Conservation (phyloP, 2,113 vertebrate species). For the Ia io region DNA sequence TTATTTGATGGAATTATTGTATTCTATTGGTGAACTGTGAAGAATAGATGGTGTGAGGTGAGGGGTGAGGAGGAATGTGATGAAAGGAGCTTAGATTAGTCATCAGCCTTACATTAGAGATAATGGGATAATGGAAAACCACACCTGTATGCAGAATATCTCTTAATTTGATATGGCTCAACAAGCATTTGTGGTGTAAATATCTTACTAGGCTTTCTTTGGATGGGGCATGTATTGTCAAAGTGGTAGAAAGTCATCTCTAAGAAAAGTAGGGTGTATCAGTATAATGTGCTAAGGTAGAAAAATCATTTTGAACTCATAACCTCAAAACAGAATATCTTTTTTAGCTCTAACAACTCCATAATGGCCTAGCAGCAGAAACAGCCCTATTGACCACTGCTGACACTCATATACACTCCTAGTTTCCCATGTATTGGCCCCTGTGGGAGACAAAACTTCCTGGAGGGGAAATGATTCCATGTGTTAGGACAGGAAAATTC, state of each 20-base stretch:
- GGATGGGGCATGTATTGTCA: background rate
- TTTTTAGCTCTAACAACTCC: background rate
- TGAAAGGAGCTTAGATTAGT: background rate
- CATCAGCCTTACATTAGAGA: background rate
- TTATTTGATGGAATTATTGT: background rate
- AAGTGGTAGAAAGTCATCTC: background rate
- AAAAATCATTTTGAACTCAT: slow-evolving; percentile 2
- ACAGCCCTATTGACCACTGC: background rate
- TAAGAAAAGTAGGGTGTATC: background rate
- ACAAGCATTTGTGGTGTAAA: background rate
- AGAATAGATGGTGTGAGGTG: background rate
- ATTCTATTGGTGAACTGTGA: background rate
- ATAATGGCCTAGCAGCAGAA: background rate
- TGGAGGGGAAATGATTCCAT: background rate
- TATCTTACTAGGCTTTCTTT: background rate
- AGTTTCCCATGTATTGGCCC: background rate
- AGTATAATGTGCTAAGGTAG: background rate
- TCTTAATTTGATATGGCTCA: background rate
- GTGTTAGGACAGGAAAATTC: background rate
- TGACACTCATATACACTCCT: background rate
- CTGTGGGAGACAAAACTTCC: background rate
- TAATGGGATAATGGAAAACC: background rate
- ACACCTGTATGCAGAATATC: background rate
- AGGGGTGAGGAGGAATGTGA: background rate
- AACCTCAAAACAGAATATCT: background rate